A percentile compares a stretch with the other conserved stretches of the same genome.
phyloP scores from a whole-genome alignment of 2,113 vertebrate species.

The Chamaetylas fuelleborni region DNA sequence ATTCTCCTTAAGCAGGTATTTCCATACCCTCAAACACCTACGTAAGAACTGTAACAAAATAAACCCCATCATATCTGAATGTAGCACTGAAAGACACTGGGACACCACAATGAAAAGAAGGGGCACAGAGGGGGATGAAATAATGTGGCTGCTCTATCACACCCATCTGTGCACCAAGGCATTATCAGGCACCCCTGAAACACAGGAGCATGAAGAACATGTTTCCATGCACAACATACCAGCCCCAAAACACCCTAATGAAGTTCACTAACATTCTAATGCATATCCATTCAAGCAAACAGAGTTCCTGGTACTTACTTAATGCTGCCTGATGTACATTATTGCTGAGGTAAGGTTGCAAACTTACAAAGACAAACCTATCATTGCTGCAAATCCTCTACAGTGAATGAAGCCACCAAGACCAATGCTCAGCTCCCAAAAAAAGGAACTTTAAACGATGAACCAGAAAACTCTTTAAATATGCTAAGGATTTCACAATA shows the following conservation, averaged over 20 bases:
- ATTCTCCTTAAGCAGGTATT: background rate
- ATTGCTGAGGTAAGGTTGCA: background rate
- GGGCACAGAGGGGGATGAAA: background rate
- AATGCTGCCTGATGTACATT: background rate
- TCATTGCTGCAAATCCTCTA: background rate
- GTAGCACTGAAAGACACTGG: background rate
- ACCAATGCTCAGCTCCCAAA: background rate
- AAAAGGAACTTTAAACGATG: background rate
- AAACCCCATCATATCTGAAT: background rate
- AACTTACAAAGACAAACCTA: background rate
- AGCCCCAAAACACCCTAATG: background rate
- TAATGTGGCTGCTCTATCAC: background rate
- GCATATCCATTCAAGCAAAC: background rate
- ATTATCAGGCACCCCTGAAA: background rate
- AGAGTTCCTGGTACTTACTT: background rate
- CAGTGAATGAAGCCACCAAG: background rate
- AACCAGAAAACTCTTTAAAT: background rate
- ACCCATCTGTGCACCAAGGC: background rate
- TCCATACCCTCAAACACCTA: background rate
- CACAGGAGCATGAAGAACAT: accelerated
- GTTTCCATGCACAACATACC: background rate
- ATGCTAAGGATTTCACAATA: background rate
- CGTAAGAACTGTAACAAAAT: background rate
- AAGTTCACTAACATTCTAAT: background rate
- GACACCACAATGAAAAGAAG: background rate